phyloP scores from a whole-genome alignment of 2,888 invertebrate genomes.

The Scelioninae gen. 1 region DNA sequence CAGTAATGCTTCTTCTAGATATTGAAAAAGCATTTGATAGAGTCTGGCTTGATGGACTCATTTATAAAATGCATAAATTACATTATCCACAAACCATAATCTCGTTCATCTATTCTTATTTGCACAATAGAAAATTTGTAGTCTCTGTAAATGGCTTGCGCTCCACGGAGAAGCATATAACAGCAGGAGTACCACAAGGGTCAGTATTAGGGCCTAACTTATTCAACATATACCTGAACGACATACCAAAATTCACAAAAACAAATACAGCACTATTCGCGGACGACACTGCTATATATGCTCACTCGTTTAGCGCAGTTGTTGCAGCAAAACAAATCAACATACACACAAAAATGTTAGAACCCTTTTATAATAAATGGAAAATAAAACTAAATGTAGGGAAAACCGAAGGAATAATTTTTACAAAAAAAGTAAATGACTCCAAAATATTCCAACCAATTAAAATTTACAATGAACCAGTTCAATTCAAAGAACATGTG shows the following conservation, averaged over 20 bases:
- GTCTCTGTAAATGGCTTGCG: too few relatives aligned
- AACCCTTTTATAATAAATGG: constrained; percentile 53
- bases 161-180: too few relatives aligned
- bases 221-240: constrained; percentile 59
- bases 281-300: constrained; percentile 57
- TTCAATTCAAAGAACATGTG: constrained; percentile 20
- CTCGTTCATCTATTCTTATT: too few relatives aligned
- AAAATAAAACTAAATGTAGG: constrained; percentile 48
- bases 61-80: too few relatives aligned
- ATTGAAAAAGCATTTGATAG: too few relatives aligned
- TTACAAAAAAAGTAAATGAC: constrained; percentile 42
- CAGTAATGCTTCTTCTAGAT: constrained; percentile 64
- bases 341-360: constrained; percentile 41
- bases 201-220: too few relatives aligned
- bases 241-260: constrained; percentile 56
- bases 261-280: constrained; percentile 58
- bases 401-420: constrained; percentile 58
- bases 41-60: too few relatives aligned
- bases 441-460: constrained; percentile 57
- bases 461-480: constrained; percentile 24
- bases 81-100: too few relatives aligned
- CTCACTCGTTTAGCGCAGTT: constrained; percentile 53
- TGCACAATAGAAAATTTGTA: too few relatives aligned
- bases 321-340: constrained; percentile 62
- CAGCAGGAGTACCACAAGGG: too few relatives aligned